A percentile compares a stretch with the other conserved stretches of the same genome.
Conservation (phyloP, 2,888 invertebrate species). For the Teleiodes luculella region DNA sequence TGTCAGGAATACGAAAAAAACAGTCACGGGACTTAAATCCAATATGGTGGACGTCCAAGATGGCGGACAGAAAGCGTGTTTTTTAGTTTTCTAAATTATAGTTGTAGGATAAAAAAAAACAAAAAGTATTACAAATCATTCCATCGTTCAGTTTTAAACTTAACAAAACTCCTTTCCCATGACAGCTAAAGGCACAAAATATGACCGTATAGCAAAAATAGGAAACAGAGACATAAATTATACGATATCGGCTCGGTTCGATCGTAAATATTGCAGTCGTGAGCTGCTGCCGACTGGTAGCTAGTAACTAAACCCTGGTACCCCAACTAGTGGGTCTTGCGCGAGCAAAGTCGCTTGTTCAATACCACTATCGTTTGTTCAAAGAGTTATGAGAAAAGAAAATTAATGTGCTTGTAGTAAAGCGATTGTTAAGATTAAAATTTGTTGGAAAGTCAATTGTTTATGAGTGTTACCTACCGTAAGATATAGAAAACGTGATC, state of each 20-base stretch:
- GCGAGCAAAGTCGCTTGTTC: too few relatives aligned
- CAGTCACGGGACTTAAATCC: too few relatives aligned
- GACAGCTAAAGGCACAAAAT: constrained; percentile 27
- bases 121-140: too few relatives aligned
- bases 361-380: constrained; percentile 11
- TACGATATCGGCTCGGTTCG: constrained; percentile 48
- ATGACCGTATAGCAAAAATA: constrained; percentile 28
- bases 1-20: too few relatives aligned
- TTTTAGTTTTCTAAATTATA: too few relatives aligned
- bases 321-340: neutral
- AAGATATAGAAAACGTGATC: too few relatives aligned
- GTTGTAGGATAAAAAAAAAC: too few relatives aligned
- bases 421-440: neutral
- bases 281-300: constrained; percentile 43
- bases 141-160: neutral
- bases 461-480: neutral
- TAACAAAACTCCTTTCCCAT: constrained; percentile 8
- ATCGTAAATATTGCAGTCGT: constrained; percentile 64
- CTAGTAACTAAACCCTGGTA: constrained; percentile 15
- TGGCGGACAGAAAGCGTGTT: too few relatives aligned
- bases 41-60: too few relatives aligned
- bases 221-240: constrained; percentile 70
- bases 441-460: neutral
- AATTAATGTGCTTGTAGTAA: constrained; percentile 12
- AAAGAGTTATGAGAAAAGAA: constrained; percentile 11